phyloP scores from a whole-genome alignment of 2,888 invertebrate species.

The Calliopum simillimum region DNA sequence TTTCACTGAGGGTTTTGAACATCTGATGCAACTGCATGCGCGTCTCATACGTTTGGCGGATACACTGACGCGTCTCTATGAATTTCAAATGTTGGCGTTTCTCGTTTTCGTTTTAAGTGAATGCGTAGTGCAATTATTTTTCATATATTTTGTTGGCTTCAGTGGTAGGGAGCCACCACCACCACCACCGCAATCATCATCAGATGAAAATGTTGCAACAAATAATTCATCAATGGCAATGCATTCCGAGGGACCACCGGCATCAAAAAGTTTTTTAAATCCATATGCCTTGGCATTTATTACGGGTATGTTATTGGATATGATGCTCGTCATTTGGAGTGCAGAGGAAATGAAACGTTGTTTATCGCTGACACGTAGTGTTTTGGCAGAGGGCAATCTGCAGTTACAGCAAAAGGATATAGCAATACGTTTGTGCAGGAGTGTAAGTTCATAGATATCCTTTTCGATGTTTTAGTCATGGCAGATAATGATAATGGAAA shows the following conservation, averaged over 20 bases:
- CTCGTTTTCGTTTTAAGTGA: constrained; percentile 51
- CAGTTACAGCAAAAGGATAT: not conserved
- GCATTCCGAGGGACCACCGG: too few relatives aligned
- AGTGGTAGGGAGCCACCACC: constrained; percentile 21
- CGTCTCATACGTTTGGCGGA: constrained; percentile 47
- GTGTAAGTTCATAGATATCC: not conserved
- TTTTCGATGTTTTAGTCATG: too few relatives aligned
- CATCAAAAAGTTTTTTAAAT: constrained; percentile 29
- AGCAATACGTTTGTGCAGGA: not conserved
- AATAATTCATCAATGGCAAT: too few relatives aligned
- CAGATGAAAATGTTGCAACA: too few relatives aligned
- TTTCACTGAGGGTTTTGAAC: constrained; percentile 49
- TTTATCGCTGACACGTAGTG: constrained; percentile 27
- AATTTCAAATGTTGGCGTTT: constrained; percentile 52
- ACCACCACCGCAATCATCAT: not conserved
- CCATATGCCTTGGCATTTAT: constrained; percentile 37
- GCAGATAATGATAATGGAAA: too few relatives aligned
- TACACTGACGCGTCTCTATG: constrained; percentile 46
- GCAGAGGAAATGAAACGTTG: constrained; percentile 40
- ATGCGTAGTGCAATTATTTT: constrained; percentile 53
- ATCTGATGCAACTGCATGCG: constrained; percentile 47
- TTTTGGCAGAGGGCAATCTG: constrained; percentile 27
- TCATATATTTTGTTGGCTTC: constrained; percentile 53
- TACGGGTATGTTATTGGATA: constrained; percentile 42
- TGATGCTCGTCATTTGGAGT: constrained; percentile 43